These are phyloP conservation scores for Nomada goodeniana DNA, from an alignment of 2,888 invertebrate species.

Conservation along the genomic window DNA sequence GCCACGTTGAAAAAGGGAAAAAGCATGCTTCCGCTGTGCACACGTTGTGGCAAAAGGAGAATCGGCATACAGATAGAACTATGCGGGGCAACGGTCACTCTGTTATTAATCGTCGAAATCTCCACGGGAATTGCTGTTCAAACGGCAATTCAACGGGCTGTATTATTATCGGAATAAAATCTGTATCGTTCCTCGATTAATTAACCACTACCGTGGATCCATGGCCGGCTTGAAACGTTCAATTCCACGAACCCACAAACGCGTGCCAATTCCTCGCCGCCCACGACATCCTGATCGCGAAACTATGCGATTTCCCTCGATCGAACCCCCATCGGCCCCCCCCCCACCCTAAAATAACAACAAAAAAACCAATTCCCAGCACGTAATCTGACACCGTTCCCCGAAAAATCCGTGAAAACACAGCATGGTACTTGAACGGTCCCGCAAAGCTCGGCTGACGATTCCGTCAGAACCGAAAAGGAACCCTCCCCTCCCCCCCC, in stretches of 20 bases:
- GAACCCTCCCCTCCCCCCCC: background rate
- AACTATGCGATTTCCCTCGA: background rate
- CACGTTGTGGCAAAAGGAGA: too few relatives aligned
- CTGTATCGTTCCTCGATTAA: too few relatives aligned
- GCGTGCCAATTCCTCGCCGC: background rate
- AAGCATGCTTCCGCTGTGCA: background rate
- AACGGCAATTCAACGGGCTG: too few relatives aligned
- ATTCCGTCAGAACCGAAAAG: background rate
- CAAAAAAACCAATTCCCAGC: background rate
- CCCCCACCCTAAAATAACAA: background rate
- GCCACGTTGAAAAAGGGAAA: background rate
- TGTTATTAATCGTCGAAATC: too few relatives aligned
- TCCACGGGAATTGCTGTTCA: too few relatives aligned
- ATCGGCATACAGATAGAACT: too few relatives aligned
- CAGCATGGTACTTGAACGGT: background rate
- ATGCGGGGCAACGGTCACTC: too few relatives aligned
- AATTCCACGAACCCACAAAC: too few relatives aligned
- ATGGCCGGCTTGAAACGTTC: too few relatives aligned
- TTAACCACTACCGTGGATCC: too few relatives aligned
- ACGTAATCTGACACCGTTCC: constrained; percentile 1
- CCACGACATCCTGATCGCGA: background rate
- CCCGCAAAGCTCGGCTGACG: background rate
- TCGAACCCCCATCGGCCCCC: background rate
- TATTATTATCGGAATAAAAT: too few relatives aligned
- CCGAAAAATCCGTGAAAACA: background rate